phyloP scores from a whole-genome alignment of 2,888 invertebrate genomes.

The Amphiduros pacificus region DNA sequence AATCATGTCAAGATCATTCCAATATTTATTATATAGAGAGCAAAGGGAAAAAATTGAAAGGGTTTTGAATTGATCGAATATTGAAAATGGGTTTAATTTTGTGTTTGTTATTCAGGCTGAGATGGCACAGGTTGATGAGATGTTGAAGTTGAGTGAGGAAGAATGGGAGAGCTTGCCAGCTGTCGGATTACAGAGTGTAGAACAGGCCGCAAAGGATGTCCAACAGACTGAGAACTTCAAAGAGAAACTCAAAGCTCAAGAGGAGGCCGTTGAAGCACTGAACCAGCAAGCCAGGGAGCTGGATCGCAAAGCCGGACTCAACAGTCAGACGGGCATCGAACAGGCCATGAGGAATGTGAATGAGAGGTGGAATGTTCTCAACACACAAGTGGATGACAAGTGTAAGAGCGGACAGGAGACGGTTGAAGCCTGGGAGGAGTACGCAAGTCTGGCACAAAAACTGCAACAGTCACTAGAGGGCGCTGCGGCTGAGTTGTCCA shows the following conservation, averaged over 20 bases:
- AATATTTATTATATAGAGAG: background rate
- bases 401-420: conserved; percentile 16
- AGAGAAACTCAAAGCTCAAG: conserved; percentile 80
- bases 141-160: too few species aligned
- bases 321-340: conserved; percentile 36
- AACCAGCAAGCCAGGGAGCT: conserved; percentile 79
- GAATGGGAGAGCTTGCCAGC: too few species aligned
- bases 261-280: conserved; percentile 78
- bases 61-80: too few species aligned
- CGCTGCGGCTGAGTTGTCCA: conserved; percentile 34
- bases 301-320: conserved; percentile 70
- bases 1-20: too few species aligned
- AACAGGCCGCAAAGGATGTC: too few species aligned
- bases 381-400: conserved; percentile 14
- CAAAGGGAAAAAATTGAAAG: too few species aligned
- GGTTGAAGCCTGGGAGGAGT: conserved; percentile 19
- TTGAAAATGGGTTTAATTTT: too few species aligned
- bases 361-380: conserved; percentile 36
- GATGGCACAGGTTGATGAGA: too few species aligned
- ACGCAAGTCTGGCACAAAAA: conserved; percentile 26
- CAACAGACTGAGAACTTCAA: too few species aligned
- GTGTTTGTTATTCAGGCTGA: too few species aligned
- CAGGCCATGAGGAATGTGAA: conserved; percentile 37
- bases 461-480: conserved; percentile 34
- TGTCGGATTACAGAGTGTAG: too few species aligned